phyloP scores from a whole-genome alignment of 2,888 invertebrate species.

The Drosophila monieri region DNA sequence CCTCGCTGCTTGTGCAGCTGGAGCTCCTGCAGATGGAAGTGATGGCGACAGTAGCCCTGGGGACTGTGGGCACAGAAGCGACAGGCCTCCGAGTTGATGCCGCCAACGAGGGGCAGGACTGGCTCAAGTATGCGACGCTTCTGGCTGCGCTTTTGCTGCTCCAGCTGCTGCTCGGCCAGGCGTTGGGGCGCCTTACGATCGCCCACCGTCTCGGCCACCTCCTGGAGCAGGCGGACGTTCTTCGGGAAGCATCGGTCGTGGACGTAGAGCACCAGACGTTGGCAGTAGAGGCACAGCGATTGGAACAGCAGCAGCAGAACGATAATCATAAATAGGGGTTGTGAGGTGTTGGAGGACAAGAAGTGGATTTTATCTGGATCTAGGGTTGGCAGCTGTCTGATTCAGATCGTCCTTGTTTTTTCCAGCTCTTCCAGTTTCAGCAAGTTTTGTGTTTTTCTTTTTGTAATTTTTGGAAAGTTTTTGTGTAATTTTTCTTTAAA shows the following conservation, averaged over 20 bases:
- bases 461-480: neutral
- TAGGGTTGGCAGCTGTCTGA: slow-evolving; percentile 8
- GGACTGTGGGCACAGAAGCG: slow-evolving; percentile 82
- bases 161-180: slow-evolving; percentile 60
- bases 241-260: slow-evolving; percentile 84
- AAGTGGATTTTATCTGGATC: slow-evolving; percentile 9
- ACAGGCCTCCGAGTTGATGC: slow-evolving; percentile 69
- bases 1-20: slow-evolving; percentile 66
- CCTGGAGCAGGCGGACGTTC: slow-evolving; percentile 81
- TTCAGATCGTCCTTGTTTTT: slow-evolving; percentile 6
- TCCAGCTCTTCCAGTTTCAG: slow-evolving; percentile 20
- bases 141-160: slow-evolving; percentile 62
- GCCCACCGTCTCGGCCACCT: slow-evolving; percentile 79
- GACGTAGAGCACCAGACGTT: slow-evolving; percentile 82
- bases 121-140: slow-evolving; percentile 66
- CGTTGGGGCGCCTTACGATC: slow-evolving; percentile 71
- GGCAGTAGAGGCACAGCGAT: slow-evolving; percentile 83
- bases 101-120: slow-evolving; percentile 56
- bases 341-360: slow-evolving; percentile 5
- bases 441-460: neutral
- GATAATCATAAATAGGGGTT: slow-evolving; percentile 82
- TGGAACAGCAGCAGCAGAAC: slow-evolving; percentile 83
- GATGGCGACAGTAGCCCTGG: slow-evolving; percentile 82
- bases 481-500: neutral
- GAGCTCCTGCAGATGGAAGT: slow-evolving; percentile 78